These are phyloP conservation scores for Cheilosia grossa DNA, from an alignment of 2,888 invertebrate genomes.

Conservation along the genomic window DNA sequence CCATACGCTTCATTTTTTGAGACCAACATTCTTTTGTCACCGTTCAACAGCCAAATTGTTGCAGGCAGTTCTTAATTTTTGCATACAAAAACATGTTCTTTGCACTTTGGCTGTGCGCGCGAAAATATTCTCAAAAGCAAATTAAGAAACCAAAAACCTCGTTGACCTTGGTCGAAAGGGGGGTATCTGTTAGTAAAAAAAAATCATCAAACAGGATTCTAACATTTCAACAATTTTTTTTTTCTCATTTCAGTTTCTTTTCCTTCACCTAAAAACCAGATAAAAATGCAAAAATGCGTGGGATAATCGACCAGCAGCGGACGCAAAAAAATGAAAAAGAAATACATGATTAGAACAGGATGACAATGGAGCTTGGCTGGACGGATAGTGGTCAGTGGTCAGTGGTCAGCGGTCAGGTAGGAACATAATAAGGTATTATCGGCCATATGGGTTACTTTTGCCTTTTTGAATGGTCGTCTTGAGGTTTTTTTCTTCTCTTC, in stretches of 20 bases:
- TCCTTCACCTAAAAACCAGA: slow-evolving; percentile 38
- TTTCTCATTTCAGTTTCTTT: neutral
- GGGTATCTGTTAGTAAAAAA: slow-evolving; percentile 27
- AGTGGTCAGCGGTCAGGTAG: slow-evolving; percentile 34
- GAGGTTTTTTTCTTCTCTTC: slow-evolving; percentile 8
- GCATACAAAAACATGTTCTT: slow-evolving; percentile 29
- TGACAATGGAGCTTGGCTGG: slow-evolving; percentile 29
- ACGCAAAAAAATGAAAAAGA: neutral
- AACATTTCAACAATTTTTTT: slow-evolving; percentile 30
- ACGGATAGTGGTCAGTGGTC: too few species aligned
- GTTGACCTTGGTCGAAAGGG: slow-evolving; percentile 51
- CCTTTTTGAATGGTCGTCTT: slow-evolving; percentile 64
- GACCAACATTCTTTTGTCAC: too few species aligned
- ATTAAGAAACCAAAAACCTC: slow-evolving; percentile 28
- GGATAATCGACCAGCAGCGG: slow-evolving; percentile 55
- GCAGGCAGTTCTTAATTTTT: neutral
- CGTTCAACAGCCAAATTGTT: too few species aligned
- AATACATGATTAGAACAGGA: slow-evolving; percentile 54
- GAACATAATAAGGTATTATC: slow-evolving; percentile 32
- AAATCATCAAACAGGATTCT: slow-evolving; percentile 51
- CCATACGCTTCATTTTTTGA: too few species aligned
- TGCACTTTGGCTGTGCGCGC: slow-evolving; percentile 4
- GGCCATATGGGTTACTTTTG: slow-evolving; percentile 57
- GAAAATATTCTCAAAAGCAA: neutral
- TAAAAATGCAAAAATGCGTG: slow-evolving; percentile 65